A percentile compares a stretch with the other conserved stretches of the same genome.
Evolutionary conservation across 2,113 vertebrate species (phyloP).

Genomic region (Tyto alba): DNA sequence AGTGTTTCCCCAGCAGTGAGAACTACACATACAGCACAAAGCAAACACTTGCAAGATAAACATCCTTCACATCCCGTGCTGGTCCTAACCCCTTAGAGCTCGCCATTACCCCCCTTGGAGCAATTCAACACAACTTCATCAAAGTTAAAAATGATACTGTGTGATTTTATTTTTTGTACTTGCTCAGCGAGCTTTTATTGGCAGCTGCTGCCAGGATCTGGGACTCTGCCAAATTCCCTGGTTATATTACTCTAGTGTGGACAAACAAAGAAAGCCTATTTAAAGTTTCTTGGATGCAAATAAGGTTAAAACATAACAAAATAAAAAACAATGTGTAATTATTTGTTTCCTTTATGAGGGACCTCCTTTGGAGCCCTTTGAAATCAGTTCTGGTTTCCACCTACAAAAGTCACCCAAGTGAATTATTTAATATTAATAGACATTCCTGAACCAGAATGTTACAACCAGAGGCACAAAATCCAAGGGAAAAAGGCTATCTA

Average conservation of each 20-base stretch:
- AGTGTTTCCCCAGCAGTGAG: conserved; percentile 39
- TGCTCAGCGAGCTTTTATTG: conserved; percentile 35
- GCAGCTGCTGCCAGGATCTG: conserved; percentile 41
- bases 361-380: conserved; percentile 1
- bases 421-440: conserved; percentile 18
- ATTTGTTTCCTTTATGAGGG: conserved; percentile 44
- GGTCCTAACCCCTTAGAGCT: neutral
- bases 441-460: neutral
- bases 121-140: conserved; percentile 42
- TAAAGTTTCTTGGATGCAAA: conserved; percentile 29
- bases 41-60: conserved; percentile 44
- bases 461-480: neutral
- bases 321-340: conserved; percentile 29
- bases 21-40: neutral
- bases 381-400: neutral
- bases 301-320: conserved; percentile 21
- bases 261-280: conserved; percentile 54
- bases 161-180: conserved; percentile 51
- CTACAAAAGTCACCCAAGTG: neutral
- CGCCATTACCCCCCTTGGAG: conserved; percentile 33
- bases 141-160: conserved; percentile 51
- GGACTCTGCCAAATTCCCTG: conserved; percentile 26
- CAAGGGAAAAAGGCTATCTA: neutral
- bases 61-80: conserved; percentile 5
- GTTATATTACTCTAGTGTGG: conserved; percentile 25